These are phyloP conservation scores for Falco cherrug DNA, from an alignment of 2,797 vertebrate genomes.

Conservation along the genomic window DNA sequence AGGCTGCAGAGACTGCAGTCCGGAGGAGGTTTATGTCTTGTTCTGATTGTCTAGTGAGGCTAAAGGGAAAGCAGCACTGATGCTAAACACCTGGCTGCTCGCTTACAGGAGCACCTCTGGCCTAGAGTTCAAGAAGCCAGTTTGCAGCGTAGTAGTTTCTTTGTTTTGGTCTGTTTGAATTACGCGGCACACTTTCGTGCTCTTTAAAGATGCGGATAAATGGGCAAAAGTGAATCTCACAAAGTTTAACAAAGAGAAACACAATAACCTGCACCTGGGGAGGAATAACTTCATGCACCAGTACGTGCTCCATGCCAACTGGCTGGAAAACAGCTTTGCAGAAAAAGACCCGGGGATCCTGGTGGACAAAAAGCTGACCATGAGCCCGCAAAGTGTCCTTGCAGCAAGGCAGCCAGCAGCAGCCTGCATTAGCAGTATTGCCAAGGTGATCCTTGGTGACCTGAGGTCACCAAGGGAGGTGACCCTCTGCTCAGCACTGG, in stretches of 20 bases:
- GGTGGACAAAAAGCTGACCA: too few species aligned
- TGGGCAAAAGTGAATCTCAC: background rate
- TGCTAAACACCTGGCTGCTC: background rate
- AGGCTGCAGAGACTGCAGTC: background rate
- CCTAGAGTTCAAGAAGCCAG: background rate
- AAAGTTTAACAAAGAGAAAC: background rate
- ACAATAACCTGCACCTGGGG: background rate
- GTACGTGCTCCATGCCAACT: rapidly evolving
- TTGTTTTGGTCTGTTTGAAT: background rate
- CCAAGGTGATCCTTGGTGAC: background rate
- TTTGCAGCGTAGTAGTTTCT: background rate
- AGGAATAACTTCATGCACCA: background rate
- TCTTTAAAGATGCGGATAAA: background rate
- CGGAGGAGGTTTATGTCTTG: background rate
- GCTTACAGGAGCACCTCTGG: background rate
- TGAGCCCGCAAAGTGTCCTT: too few species aligned
- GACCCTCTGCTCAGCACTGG: background rate
- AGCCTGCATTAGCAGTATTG: too few species aligned
- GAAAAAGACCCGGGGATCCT: too few species aligned
- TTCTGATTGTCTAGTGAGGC: background rate
- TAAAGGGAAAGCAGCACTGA: background rate
- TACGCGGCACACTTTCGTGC: background rate
- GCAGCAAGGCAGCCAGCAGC: too few species aligned
- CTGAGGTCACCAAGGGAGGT: rapidly evolving
- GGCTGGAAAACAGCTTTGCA: too few species aligned